Evolutionary conservation across 2,888 invertebrate species (phyloP), one percentile per base, ranked within the genome.

Genomic region (Aspidiotus rigidus): DNA sequence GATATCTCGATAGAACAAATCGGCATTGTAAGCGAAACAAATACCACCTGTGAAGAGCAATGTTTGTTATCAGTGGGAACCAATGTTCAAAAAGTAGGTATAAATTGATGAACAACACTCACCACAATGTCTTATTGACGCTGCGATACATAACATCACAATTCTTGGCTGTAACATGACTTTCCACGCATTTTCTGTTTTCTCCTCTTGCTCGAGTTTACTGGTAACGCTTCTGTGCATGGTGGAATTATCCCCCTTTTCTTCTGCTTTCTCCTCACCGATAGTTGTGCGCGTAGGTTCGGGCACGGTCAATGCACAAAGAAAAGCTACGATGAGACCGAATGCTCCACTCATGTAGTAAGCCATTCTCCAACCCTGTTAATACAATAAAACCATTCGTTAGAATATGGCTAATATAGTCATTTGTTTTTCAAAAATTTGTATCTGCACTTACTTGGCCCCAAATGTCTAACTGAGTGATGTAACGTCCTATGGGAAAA

Each of bases 21-120:
- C 92, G 7, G 92, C 91, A 78, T 93, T 93, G 81, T 93, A 93
- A 0, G 92, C 92, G 79, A 93, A 93, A 72, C 88, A 88, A 87
- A 92, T 90, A 72, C 93, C 93, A 74, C 90, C 88, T 88, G 79
- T 1, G 76, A 75, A 64, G 44, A 9, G 56, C 3, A 7, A 53
- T n/a, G n/a, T 53, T 53, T 28, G 28, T 3, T 1, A 53, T 15
- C 53, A 53, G 5, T 53, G 5, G 28, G 5, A 28, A 5, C 2
- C 28, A 3, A 3, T 5, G 5, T 28, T 28, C 28, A 28, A 28
- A 5, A 28, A 28, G 28, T 28, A 28, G n/a, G n/a, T 28, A 28
- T n/a, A 28, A 28, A 28, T 28, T 28, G 28, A 28, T 28, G 28
- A 28, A 5, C 28, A 28, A 28, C 28, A 61, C 79, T 79, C 75